Evolutionary conservation across 2,888 invertebrate genomes (phyloP), one percentile per base, ranked within the genome.

Genomic region (Caenorhabditis sp.): DNA sequence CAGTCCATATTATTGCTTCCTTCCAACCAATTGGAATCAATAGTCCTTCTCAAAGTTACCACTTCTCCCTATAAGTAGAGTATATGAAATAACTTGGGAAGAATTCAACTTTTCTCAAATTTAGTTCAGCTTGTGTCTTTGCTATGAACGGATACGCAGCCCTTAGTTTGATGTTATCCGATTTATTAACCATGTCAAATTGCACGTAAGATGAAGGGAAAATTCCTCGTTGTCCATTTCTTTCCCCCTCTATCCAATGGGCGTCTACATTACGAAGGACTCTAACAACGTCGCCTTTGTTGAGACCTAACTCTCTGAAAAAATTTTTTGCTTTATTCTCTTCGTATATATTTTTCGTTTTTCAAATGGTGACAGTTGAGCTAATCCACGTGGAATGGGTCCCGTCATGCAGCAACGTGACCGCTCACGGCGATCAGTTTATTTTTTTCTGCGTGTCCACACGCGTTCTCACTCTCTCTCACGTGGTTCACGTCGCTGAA

Each of bases 221-320:
- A 20, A 90, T 89, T 56, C 90, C 90, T 22, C 83, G 78, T 18
- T 28, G 32, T 35, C 90, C 90, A 72, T 90, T 88, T 51, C 89
- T 65, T 68, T 90, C 90, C 22, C 90, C 90, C 67, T 90, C 90
- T 58, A 88, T 55, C 90, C 90, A 90, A 74, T 89, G 86, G 8
- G 71, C 78, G 70, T 90, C 90, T n/a, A 90, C 78, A 15, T 88
- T 83, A n/a, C 88, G 82, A 28, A 82, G 85, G 6, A 90, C 71
- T 44, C 87, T 79, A 11, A 90, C 82, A 37, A 89, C 83, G 61
- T 90, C 90, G n/a, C 90, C 90, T 61, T 82, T 83, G 62, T 88
- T 88, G 40, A 90, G 72, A 0, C 85, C 69, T 11, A 90, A 65
- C 71, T 90, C 90, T 70, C 90, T 90, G 76, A 51, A 56, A 47